Evolutionary conservation across 92 coral and sea anemone genomes (phyloP), one percentile per base, ranked within the genome.

Genomic region (Desmophyllum pertusum): DNA sequence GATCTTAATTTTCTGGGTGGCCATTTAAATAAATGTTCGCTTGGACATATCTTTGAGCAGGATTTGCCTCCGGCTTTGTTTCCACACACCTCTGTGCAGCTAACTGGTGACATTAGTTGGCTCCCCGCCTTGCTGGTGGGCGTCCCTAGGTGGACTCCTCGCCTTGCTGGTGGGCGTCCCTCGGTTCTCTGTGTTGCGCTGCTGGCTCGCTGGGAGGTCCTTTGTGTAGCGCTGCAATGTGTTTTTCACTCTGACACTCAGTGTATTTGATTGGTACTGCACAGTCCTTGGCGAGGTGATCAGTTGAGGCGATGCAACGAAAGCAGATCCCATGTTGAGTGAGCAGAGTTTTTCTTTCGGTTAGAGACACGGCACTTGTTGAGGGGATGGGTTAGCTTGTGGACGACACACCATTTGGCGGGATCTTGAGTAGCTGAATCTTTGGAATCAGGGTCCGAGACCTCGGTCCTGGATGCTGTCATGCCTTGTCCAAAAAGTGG

Each of bases 91-190:
- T 89, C 66, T 5, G 93, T 89, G 84, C 93, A 89, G 1, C 35
- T 72, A 10, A 72, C 6, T 29, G 78, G n/a, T 41, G 0, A 81
- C 63, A 1, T 77, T 43, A 17, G 23, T n/a, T 5, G 87, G 10
- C 93, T 89, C 93, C 93, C 57, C 76, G 70, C 93, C 90, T 19
- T 90, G 81, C 61, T 50, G 73, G 46, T 63, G 78, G 64, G 52
- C 74, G n/a, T 57, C 79, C 23, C 17, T 25, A 7, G 0, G 70
- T 25, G n/a, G n/a, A n/a, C 92, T 89, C 92, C 92, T 57, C 79
- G 74, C 92, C 89, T 13, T 90, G 84, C 45, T 37, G 73, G 46
- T 63, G 78, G 64, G 52, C 74, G n/a, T 57, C 79, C 23, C 17
- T 25, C 17, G 0, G 70, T 25, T 38, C 77, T 45, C 3, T 6